Percentiles rank a stretch among this genome's conserved stretches.
Evolutionary conservation across 2,888 invertebrate species (phyloP).

Genomic region (Pachydiplax longipennis): DNA sequence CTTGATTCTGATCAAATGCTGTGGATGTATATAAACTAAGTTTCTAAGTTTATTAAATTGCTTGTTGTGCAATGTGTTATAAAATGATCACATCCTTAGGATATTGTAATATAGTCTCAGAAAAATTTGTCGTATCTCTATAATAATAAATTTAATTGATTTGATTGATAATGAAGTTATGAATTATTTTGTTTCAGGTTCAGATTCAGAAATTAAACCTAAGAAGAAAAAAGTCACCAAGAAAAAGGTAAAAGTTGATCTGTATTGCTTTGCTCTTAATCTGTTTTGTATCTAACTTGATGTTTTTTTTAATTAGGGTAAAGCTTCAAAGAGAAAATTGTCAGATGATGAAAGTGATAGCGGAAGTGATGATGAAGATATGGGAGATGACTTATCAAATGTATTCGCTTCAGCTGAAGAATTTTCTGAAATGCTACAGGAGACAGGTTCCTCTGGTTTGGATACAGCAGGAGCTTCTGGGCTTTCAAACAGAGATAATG

Average conservation of each 20-base stretch:
- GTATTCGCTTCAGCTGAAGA: conserved; percentile 87
- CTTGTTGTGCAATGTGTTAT: too few species aligned
- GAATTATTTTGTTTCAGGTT: not conserved
- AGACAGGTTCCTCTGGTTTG: conserved; percentile 70
- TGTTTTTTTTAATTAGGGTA: not conserved
- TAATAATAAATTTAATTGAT: not conserved
- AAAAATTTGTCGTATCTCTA: not conserved
- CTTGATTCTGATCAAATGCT: too few species aligned
- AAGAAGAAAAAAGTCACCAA: not conserved
- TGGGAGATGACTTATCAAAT: conserved; percentile 51
- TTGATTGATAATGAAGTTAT: not conserved
- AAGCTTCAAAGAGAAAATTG: conserved; percentile 46
- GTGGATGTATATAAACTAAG: too few species aligned
- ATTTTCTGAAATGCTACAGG: conserved; percentile 87
- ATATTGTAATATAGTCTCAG: not conserved
- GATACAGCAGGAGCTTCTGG: conserved; percentile 74
- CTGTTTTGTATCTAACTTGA: too few species aligned
- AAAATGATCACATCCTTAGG: too few species aligned
- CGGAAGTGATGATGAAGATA: conserved; percentile 51
- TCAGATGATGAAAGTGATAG: conserved; percentile 48
- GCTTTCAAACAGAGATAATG: conserved; percentile 77
- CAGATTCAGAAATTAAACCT: not conserved
- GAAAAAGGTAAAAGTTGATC: not conserved
- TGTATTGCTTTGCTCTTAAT: too few species aligned
- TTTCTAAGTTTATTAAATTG: too few species aligned